Percentiles rank a stretch among this genome's conserved stretches.
These are phyloP conservation scores for Ophraella communa DNA, from an alignment of 2,888 invertebrate genomes.

Conservation along the genomic window DNA sequence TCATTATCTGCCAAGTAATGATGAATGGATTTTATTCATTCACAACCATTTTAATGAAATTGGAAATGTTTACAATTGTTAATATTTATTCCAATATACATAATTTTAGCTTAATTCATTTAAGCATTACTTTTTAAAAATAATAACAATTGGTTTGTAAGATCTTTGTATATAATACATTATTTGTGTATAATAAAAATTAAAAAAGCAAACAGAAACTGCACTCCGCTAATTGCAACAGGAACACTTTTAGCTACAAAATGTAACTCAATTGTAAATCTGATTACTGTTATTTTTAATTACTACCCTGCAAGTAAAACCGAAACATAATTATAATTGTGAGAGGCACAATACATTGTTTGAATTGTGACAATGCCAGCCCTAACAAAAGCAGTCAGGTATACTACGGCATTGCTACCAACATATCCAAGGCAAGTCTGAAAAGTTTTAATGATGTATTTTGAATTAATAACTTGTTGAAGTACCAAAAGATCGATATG, in stretches of 20 bases:
- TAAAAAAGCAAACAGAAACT: not conserved
- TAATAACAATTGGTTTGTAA: not conserved
- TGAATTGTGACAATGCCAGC: slow-evolving; percentile 52
- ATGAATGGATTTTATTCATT: too few relatives aligned
- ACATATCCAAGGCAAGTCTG: slow-evolving; percentile 59
- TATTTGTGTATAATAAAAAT: not conserved
- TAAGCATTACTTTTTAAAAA: too few relatives aligned
- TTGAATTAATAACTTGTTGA: slow-evolving; percentile 60
- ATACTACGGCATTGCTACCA: slow-evolving; percentile 53
- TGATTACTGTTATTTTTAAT: slow-evolving; percentile 53
- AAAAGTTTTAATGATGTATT: slow-evolving; percentile 62
- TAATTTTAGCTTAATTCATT: too few relatives aligned
- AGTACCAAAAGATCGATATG: slow-evolving; percentile 57
- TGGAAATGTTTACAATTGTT: too few relatives aligned
- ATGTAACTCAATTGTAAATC: slow-evolving; percentile 37
- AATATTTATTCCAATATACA: too few relatives aligned
- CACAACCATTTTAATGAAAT: too few relatives aligned
- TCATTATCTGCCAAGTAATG: too few relatives aligned
- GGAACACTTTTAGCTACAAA: slow-evolving; percentile 30
- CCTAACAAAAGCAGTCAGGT: slow-evolving; percentile 58
- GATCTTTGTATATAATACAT: not conserved
- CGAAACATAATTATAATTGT: slow-evolving; percentile 60
- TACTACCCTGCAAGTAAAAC: slow-evolving; percentile 57
- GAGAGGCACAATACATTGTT: slow-evolving; percentile 58
- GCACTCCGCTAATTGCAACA: slow-evolving; percentile 20